Evolutionary conservation across 2,888 invertebrate species (phyloP).

Genomic region (Nemotelus nigrinus): DNA sequence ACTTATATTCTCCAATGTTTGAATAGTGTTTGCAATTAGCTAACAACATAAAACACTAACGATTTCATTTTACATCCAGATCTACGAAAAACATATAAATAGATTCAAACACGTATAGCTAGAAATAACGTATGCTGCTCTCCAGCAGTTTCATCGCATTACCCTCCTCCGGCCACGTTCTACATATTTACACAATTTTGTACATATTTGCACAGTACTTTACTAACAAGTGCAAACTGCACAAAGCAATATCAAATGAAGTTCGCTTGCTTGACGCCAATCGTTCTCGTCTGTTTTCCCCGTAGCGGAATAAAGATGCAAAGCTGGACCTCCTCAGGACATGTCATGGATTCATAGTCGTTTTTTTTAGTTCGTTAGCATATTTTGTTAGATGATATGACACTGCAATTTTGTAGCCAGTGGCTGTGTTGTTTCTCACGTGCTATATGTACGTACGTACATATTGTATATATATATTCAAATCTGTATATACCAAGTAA

Average conservation of each 20-base stretch:
- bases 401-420: not conserved
- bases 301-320: not conserved
- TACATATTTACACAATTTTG: conserved; percentile 19
- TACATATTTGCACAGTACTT: conserved; percentile 14
- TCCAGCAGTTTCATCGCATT: not conserved
- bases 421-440: not conserved
- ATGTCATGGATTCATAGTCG: not conserved
- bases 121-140: not conserved
- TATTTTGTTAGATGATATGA: not conserved
- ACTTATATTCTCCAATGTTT: too few relatives aligned
- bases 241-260: conserved; percentile 1
- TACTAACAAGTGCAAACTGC: conserved; percentile 13
- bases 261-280: conserved; percentile 6
- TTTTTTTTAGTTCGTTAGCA: conserved; percentile 11
- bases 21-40: not conserved
- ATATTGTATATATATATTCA: not conserved
- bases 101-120: not conserved
- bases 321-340: not conserved
- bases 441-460: not conserved
- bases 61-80: not conserved
- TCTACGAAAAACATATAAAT: not conserved
- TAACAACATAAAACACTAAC: not conserved
- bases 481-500: too few relatives aligned
- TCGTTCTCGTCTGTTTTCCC: not conserved
- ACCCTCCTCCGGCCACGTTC: not conserved